Conservation (phyloP, 2,113 vertebrate species). For the Collichthys lucidus region DNA sequence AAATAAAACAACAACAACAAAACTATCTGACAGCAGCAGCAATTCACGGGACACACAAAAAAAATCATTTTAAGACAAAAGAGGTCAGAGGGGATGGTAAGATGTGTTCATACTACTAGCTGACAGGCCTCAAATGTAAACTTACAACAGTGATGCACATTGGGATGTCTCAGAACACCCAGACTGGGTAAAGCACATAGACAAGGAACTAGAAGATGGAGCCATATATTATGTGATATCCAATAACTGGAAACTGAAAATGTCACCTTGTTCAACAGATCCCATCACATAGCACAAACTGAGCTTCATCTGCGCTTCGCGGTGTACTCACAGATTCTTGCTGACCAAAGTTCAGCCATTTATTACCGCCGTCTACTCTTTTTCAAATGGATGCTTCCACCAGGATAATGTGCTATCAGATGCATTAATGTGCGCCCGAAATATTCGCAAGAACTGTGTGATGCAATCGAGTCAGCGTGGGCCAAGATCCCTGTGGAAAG, state of each 20-base stretch:
- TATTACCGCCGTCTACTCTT: constrained; percentile 8
- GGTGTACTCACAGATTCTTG: not conserved
- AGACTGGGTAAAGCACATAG: not conserved
- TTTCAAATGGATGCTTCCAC: constrained; percentile 34
- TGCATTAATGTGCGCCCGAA: constrained; percentile 23
- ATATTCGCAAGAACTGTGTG: constrained; percentile 33
- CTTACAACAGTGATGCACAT: not conserved
- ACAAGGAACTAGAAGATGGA: not conserved
- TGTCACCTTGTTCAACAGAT: constrained; percentile 13
- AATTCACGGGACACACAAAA: constrained; percentile 16
- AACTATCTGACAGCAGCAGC: constrained; percentile 7
- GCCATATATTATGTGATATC: not conserved
- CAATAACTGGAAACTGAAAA: not conserved
- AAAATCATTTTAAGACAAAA: constrained; percentile 2
- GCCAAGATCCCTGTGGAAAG: constrained; percentile 28
- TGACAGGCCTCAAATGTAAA: constrained; percentile 29
- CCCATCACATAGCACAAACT: not conserved
- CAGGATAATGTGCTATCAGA: constrained; percentile 35
- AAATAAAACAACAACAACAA: constrained; percentile 10
- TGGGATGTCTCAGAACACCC: not conserved
- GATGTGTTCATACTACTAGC: constrained; percentile 15
- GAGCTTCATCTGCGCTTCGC: constrained; percentile 22
- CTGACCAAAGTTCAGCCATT: constrained; percentile 29
- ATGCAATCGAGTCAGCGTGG: constrained; percentile 45
- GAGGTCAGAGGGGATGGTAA: constrained; percentile 27